phyloP scores from a whole-genome alignment of 2,888 invertebrate genomes.

The Ctenicera cuprea region DNA sequence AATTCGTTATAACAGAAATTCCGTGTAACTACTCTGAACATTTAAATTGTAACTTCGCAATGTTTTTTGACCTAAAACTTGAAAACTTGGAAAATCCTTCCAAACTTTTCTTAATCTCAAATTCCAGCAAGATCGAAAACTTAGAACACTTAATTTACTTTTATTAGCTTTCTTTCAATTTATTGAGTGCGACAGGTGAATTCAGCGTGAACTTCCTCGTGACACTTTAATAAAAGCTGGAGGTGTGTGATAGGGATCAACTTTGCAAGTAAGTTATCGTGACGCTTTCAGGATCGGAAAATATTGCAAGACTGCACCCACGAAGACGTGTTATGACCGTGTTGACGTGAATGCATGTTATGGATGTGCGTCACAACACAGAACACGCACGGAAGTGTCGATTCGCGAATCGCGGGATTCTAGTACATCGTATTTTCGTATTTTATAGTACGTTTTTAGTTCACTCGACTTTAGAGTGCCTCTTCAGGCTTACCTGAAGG shows the following conservation, averaged over 20 bases:
- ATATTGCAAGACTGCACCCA: slow-evolving; percentile 6
- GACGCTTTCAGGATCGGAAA: background rate
- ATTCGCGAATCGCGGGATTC: background rate
- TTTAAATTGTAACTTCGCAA: too few relatives aligned
- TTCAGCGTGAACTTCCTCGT: background rate
- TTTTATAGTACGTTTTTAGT: background rate
- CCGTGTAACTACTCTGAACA: too few relatives aligned
- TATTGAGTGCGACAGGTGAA: too few relatives aligned
- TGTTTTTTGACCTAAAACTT: too few relatives aligned
- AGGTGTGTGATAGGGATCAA: background rate
- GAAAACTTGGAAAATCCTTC: too few relatives aligned
- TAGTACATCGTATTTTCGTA: background rate
- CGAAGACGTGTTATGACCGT: slow-evolving; percentile 19
- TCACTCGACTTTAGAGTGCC: background rate
- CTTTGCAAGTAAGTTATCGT: background rate
- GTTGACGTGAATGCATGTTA: slow-evolving; percentile 29
- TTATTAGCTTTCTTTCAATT: too few relatives aligned
- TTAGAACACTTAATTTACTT: too few relatives aligned
- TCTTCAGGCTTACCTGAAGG: background rate
- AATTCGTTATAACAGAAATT: too few relatives aligned
- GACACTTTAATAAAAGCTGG: background rate
- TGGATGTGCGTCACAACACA: slow-evolving; percentile 34
- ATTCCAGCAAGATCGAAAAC: too few relatives aligned
- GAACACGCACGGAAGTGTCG: slow-evolving; percentile 22
- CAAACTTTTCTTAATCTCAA: background rate